Percentiles rank a stretch among this genome's conserved stretches.
These are phyloP conservation scores for Papilio demoleus DNA, from an alignment of 2,888 invertebrate genomes.

Conservation along the genomic window DNA sequence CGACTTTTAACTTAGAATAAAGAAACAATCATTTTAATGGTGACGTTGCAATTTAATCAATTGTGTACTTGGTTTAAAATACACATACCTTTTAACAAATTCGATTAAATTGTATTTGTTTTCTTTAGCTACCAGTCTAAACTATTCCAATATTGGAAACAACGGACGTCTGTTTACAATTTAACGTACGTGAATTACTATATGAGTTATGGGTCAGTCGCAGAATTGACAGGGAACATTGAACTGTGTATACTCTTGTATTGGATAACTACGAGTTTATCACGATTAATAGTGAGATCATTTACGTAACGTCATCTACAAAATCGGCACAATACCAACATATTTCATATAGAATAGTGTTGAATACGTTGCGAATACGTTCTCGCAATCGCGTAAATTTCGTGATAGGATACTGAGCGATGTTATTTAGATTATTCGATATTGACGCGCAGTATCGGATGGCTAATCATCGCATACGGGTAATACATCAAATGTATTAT, in stretches of 20 bases:
- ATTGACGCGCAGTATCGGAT: conserved; percentile 18
- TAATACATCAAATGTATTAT: conserved; percentile 47
- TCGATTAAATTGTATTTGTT: conserved; percentile 26
- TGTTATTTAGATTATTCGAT: conserved; percentile 38
- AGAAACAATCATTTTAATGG: background rate
- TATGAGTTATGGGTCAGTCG: conserved; percentile 27
- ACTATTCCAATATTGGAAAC: conserved; percentile 45
- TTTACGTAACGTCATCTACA: too few species aligned
- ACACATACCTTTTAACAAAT: background rate
- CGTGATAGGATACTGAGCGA: conserved; percentile 37
- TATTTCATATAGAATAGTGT: too few species aligned
- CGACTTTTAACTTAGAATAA: background rate
- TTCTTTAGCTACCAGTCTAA: conserved; percentile 42
- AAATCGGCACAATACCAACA: too few species aligned
- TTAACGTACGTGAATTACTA: conserved; percentile 41
- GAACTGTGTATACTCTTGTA: conserved; percentile 22
- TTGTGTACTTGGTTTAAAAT: background rate
- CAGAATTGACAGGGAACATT: conserved; percentile 35
- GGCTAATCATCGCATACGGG: conserved; percentile 45
- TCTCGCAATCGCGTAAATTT: too few species aligned
- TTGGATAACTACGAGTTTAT: too few species aligned
- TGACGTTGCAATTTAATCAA: background rate
- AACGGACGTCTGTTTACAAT: conserved; percentile 41
- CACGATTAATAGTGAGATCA: too few species aligned
- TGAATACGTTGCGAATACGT: too few species aligned